Base-by-base conservation (phyloP, 2,888 invertebrate species). In the Athrips mouffetella region DNA sequence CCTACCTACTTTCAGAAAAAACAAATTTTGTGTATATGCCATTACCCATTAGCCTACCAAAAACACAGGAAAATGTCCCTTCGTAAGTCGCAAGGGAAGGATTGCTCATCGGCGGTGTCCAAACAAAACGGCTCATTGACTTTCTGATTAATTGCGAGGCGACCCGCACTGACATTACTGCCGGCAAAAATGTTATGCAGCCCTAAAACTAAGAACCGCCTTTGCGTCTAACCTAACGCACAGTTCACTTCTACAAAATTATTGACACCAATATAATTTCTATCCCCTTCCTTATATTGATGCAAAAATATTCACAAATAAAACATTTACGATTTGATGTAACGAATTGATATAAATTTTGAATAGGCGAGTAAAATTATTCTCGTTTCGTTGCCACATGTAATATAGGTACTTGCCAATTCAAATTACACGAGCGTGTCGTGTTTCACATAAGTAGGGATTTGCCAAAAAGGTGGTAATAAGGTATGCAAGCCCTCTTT, bases 91-190 rank as follows among this genome's bases (percentile, higher is more conserved):
- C 79, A 59, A 63, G 80, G 80, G 82, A 84, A 78, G 80, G 78
- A 80, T 81, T 82, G 79, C 73, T 83, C 80, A 80, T 83, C 74
- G 77, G 69, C 78, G 75, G 70, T 77, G 81, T 77, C 81, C 85
- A 81, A 85, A 83, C 80, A 78, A 72, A 78, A 85, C 76, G 87
- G 83, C 87, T 88, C 88, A 87, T 87, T 87, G 86, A 81, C 84
- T 84, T 73, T 63, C 76, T 87, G 88, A 88, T 85, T 87, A 87
- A 88, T 88, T 83, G 76, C 76, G 65, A 75, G 68, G 66, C 74
- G 73, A 80, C 65, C 71, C 73, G 69, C 70, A 68, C 65, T 78
- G 88, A 87, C 88, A 85, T 84, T 83, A 70, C 70, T 67, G 70
- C 70, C 70, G 65, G 64, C 69, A 76, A 71, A 80, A 74, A 69